phyloP scores from a whole-genome alignment of 2,797 vertebrate genomes.

The Gila robusta region DNA sequence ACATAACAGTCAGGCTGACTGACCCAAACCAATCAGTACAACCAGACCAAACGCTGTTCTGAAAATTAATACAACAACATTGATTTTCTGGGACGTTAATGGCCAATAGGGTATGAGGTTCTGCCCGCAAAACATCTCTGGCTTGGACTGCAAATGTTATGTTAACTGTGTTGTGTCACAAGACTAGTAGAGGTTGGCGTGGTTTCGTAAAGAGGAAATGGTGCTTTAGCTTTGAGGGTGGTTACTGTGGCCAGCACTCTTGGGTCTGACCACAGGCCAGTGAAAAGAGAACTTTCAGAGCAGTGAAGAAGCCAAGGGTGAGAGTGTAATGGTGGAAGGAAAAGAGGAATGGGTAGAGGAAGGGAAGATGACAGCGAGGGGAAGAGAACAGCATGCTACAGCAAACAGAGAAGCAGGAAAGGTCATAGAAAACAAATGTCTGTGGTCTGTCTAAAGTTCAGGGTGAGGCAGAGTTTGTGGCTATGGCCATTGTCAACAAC shows the following conservation, averaged over 20 bases:
- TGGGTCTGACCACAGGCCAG: constrained; percentile 55
- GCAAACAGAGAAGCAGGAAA: background rate
- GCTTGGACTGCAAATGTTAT: constrained; percentile 53
- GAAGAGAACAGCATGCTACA: background rate
- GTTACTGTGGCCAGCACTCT: constrained; percentile 53
- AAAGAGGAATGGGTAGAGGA: constrained; percentile 7
- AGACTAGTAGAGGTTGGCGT: constrained; percentile 57
- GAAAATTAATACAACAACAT: constrained; percentile 54
- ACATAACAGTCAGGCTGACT: constrained; percentile 55
- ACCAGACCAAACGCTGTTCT: constrained; percentile 20
- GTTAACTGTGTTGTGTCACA: constrained; percentile 39
- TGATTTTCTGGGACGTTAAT: constrained; percentile 54
- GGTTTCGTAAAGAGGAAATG: constrained; percentile 66
- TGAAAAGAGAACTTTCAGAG: constrained; percentile 60
- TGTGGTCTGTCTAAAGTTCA: constrained; percentile 34
- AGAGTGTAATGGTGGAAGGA: constrained; percentile 12
- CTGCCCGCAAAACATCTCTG: constrained; percentile 42
- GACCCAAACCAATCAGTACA: constrained; percentile 43
- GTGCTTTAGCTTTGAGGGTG: constrained; percentile 62
- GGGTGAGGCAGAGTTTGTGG: constrained; percentile 1
- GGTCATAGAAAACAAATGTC: constrained; percentile 21
- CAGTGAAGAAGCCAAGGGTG: constrained; percentile 14
- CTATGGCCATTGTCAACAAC: constrained; percentile 44
- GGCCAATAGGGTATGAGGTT: constrained; percentile 26
- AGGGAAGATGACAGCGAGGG: background rate